These are phyloP conservation scores for Enteromius radiatus DNA, from an alignment of 2,797 vertebrate genomes.

Conservation along the genomic window DNA sequence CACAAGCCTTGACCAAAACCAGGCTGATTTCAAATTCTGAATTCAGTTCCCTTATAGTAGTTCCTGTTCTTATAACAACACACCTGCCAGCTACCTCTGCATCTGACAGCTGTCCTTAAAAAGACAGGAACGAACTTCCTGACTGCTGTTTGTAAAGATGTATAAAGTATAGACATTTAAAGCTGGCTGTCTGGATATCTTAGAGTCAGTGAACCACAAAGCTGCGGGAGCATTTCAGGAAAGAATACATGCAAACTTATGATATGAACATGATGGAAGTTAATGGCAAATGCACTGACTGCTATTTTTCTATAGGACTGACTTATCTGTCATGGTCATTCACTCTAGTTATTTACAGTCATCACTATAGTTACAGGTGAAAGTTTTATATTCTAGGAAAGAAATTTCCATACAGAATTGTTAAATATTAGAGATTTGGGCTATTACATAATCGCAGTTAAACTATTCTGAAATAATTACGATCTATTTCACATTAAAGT, in stretches of 20 bases:
- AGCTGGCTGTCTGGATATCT: not conserved
- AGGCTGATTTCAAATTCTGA: not conserved
- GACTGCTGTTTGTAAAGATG: not conserved
- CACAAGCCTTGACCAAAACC: not conserved
- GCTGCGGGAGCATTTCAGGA: not conserved
- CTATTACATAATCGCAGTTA: not conserved
- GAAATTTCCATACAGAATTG: not conserved
- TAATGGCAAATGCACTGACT: not conserved
- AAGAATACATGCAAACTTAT: not conserved
- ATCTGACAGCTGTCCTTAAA: constrained; percentile 10
- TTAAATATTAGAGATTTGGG: not conserved
- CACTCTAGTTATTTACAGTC: not conserved
- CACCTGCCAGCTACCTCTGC: not conserved
- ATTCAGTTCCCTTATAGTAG: not conserved
- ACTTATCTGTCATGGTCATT: not conserved
- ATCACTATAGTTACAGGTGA: not conserved
- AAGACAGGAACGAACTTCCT: not conserved
- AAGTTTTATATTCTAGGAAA: not conserved
- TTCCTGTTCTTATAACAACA: constrained; percentile 21
- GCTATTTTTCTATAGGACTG: not conserved
- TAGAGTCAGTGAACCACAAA: not conserved
- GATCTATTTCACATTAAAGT: not conserved
- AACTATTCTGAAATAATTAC: not conserved
- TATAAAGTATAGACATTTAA: not conserved
- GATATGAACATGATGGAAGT: not conserved